Percentiles rank a stretch among this genome's conserved stretches.
Conservation (phyloP, 2,797 vertebrate species). For the Cygnus olor region DNA sequence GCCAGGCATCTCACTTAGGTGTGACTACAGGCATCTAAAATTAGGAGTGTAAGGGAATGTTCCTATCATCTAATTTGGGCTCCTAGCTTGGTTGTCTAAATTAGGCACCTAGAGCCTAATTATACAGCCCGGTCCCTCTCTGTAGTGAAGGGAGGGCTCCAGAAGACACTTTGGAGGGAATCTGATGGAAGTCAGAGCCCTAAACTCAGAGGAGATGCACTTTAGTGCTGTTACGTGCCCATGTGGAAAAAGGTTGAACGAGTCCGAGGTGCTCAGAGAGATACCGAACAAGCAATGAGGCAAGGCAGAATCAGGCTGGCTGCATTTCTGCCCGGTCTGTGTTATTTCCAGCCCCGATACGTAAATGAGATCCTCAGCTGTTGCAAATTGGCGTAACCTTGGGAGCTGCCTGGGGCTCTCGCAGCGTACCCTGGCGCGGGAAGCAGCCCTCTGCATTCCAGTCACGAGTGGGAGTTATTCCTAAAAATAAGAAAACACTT, state of each 20-base stretch:
- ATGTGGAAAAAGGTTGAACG: not conserved
- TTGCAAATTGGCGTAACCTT: not conserved
- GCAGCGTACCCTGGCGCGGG: not conserved
- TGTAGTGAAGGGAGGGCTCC: not conserved
- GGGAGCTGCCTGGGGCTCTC: not conserved
- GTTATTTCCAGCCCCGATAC: not conserved
- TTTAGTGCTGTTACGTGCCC: not conserved
- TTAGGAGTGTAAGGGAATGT: not conserved
- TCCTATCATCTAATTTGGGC: not conserved
- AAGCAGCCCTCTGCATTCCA: not conserved
- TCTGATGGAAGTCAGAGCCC: not conserved
- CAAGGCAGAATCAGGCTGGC: not conserved
- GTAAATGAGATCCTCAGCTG: not conserved
- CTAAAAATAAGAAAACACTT: not conserved
- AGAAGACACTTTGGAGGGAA: not conserved
- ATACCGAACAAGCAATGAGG: not conserved
- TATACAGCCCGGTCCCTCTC: not conserved
- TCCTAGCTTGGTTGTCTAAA: constrained; percentile 2
- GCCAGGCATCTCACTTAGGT: not conserved
- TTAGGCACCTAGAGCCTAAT: not conserved
- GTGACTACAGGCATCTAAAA: not conserved
- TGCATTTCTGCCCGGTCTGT: not conserved
- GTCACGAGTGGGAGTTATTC: not conserved
- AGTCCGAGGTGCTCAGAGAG: not conserved
- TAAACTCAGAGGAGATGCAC: not conserved